phyloP scores from a whole-genome alignment of 2,888 invertebrate genomes.

The Acleris laterana region DNA sequence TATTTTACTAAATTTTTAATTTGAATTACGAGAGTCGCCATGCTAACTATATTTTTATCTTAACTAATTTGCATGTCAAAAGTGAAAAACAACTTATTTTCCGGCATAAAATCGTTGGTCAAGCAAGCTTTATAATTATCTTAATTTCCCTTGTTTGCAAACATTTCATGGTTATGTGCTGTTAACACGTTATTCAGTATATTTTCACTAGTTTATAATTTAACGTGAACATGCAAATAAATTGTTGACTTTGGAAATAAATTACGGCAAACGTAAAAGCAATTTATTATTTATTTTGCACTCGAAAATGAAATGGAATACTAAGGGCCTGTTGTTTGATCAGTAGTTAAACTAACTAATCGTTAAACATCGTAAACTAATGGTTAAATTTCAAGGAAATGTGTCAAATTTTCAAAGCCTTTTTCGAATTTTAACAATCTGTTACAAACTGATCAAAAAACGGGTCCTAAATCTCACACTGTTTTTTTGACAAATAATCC shows the following conservation, averaged over 20 bases:
- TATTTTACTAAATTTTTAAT: not conserved
- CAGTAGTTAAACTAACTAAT: no score
- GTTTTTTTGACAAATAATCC: no score
- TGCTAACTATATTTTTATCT: conserved; percentile 11
- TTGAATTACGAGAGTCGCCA: not conserved
- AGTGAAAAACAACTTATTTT: conserved; percentile 26
- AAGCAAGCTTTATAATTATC: conserved; percentile 38
- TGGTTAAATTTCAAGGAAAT: no score
- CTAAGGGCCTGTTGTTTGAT: no score
- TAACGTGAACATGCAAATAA: conserved; percentile 61
- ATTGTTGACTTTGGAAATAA: conserved; percentile 45
- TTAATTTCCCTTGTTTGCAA: conserved; percentile 40
- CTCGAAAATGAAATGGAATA: no score
- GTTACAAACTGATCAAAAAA: no score
- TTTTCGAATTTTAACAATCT: no score
- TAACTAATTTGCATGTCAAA: conserved; percentile 19
- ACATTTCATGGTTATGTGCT: conserved; percentile 43
- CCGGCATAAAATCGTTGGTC: conserved; percentile 22
- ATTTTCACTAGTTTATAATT: conserved; percentile 61
- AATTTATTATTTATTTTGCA: not conserved
- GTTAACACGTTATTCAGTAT: conserved; percentile 45
- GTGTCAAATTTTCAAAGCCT: no score
- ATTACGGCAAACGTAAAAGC: conserved; percentile 9
- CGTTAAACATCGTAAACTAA: no score
- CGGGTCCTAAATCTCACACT: no score